Percentiles rank a stretch among this genome's conserved stretches.
Conservation (phyloP, 2,888 invertebrate genomes). For the Drosophila flavopinicola region DNA sequence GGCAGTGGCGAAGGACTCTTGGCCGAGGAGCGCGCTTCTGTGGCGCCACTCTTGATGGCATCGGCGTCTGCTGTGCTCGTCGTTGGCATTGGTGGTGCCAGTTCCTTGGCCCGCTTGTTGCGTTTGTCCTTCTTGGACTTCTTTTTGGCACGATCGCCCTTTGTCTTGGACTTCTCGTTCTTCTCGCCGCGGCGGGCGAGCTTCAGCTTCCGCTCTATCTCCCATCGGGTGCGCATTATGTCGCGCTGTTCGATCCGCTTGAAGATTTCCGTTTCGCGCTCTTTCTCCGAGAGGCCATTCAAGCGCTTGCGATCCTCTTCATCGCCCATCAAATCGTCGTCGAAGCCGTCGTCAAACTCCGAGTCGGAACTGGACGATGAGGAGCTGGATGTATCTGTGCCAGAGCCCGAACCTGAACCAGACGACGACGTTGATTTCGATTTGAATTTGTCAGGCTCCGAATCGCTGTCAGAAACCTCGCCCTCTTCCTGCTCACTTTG, state of each 20-base stretch:
- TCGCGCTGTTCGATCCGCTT: conserved; percentile 98
- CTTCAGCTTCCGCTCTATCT: conserved; percentile 96
- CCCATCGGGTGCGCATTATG: conserved; percentile 96
- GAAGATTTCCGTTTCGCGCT: conserved; percentile 98
- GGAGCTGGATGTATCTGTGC: conserved; percentile 66
- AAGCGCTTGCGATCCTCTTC: conserved; percentile 96
- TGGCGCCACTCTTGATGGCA: conserved; percentile 22
- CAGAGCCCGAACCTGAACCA: conserved; percentile 55
- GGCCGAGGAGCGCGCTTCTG: conserved; percentile 36
- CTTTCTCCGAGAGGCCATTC: conserved; percentile 97
- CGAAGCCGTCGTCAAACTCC: conserved; percentile 98
- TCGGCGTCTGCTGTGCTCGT: conserved; percentile 31
- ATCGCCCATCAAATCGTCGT: conserved; percentile 98
- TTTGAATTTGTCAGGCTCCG: conserved; percentile 84
- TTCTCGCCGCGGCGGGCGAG: conserved; percentile 92
- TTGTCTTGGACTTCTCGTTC: conserved; percentile 84
- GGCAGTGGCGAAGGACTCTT: conserved; percentile 61
- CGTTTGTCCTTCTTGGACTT: conserved; percentile 73
- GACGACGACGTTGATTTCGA: conserved; percentile 51
- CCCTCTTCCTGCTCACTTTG: conserved; percentile 91
- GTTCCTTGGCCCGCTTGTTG: conserved; percentile 42
- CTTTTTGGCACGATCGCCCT: conserved; percentile 86
- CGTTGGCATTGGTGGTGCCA: conserved; percentile 31
- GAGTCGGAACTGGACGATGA: conserved; percentile 88
- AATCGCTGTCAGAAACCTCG: conserved; percentile 90